A percentile compares a stretch with the other conserved stretches of the same genome.
These are phyloP conservation scores for Lytechinus pictus DNA, from an alignment of 35 echinoderm and acorn worm genomes.

Conservation along the genomic window DNA sequence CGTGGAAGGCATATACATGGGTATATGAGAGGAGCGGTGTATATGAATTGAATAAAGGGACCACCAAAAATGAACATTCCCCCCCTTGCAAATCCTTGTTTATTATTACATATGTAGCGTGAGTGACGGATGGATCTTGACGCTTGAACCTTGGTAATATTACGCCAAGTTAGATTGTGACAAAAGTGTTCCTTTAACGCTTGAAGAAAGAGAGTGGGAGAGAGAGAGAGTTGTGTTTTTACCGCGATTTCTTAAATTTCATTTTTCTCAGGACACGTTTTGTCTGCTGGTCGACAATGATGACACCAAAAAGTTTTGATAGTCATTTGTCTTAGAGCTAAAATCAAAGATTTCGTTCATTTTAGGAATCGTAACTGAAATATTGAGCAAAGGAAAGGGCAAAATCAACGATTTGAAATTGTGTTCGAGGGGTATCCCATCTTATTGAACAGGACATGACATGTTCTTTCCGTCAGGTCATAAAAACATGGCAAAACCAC, in stretches of 20 bases:
- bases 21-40: neutral
- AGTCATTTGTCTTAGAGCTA: neutral
- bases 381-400: too few species aligned
- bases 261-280: neutral
- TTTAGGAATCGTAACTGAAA: neutral
- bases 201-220: neutral
- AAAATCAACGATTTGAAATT: too few species aligned
- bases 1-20: too few species aligned
- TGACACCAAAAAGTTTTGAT: neutral
- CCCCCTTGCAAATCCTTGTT: neutral
- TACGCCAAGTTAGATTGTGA: conserved; percentile 3
- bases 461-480: too few species aligned
- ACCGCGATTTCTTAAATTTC: neutral
- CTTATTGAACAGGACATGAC: too few species aligned
- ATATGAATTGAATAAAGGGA: neutral
- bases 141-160: neutral
- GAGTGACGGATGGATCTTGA: neutral
- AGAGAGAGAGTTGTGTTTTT: neutral
- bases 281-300: neutral
- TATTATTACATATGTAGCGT: conserved; percentile 18
- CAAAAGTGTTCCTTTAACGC: neutral
- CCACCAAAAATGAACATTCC: neutral
- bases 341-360: neutral
- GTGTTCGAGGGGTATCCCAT: too few species aligned
- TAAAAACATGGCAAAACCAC: too few species aligned